Conservation (phyloP, 2,797 vertebrate genomes). For the Anguilla megastoma region DNA sequence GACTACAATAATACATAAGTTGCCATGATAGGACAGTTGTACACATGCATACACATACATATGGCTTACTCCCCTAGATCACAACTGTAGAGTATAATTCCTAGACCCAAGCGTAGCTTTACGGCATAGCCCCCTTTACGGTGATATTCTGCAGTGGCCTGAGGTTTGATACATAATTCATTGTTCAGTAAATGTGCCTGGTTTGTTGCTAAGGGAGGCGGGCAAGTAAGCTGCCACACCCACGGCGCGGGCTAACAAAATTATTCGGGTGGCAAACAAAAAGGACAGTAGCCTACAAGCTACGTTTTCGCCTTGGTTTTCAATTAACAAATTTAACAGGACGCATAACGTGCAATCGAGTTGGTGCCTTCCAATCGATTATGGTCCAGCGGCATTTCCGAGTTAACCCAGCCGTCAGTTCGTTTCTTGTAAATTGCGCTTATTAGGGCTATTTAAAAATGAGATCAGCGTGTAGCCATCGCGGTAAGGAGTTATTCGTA, state of each 20-base stretch:
- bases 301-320: neutral
- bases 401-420: neutral
- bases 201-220: slow-evolving; percentile 25
- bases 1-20: too few relatives aligned
- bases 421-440: neutral
- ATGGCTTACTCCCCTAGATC: neutral
- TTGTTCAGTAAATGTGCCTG: slow-evolving; percentile 62
- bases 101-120: neutral
- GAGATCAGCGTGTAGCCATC: neutral
- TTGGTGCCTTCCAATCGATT: neutral
- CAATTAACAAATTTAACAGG: neutral
- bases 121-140: neutral
- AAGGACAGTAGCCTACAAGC: neutral
- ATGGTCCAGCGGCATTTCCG: neutral
- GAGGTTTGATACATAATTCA: slow-evolving; percentile 57
- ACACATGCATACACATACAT: neutral
- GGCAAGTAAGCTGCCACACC: neutral
- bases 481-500: neutral
- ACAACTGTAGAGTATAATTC: neutral
- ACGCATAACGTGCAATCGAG: neutral
- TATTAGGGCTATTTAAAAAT: neutral
- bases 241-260: neutral
- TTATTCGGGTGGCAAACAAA: neutral
- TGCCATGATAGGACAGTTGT: too few relatives aligned
- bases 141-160: neutral